These are phyloP conservation scores for Monopterus albus DNA, from an alignment of 2,113 vertebrate genomes.

Conservation along the genomic window DNA sequence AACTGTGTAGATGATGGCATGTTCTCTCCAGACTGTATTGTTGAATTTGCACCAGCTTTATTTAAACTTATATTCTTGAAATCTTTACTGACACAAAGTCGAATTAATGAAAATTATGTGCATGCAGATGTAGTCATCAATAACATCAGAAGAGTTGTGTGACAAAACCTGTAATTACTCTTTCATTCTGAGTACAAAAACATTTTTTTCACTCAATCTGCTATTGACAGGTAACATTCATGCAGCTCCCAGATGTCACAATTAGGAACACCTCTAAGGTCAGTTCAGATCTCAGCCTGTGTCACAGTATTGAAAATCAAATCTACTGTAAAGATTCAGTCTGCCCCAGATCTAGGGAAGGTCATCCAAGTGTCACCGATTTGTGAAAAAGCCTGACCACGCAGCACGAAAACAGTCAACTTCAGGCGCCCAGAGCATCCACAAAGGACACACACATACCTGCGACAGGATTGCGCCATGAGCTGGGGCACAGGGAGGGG, in stretches of 20 bases:
- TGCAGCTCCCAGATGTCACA: constrained; percentile 69
- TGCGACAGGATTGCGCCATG: constrained; percentile 49
- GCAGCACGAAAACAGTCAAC: constrained; percentile 12
- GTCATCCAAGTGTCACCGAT: constrained; percentile 37
- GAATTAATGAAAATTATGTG: not conserved
- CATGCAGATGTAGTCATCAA: constrained; percentile 25
- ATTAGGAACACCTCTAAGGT: constrained; percentile 75
- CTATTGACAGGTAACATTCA: constrained; percentile 57
- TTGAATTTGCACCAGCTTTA: not conserved
- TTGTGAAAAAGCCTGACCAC: constrained; percentile 33
- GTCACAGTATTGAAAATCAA: constrained; percentile 78
- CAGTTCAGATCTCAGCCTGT: constrained; percentile 41
- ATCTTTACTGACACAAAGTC: not conserved
- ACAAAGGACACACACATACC: constrained; percentile 70
- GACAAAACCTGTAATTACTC: constrained; percentile 32
- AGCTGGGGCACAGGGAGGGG: not conserved
- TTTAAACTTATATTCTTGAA: not conserved
- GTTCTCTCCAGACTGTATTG: constrained; percentile 10
- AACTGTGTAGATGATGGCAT: constrained; percentile 6
- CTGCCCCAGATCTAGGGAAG: constrained; percentile 51
- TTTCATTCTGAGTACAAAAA: constrained; percentile 57
- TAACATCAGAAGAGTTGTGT: constrained; percentile 9
- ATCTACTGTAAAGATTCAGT: constrained; percentile 62
- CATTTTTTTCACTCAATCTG: constrained; percentile 38
- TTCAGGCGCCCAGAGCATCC: constrained; percentile 55